Base-by-base conservation (phyloP, 2,113 vertebrate genomes). In the Ariopsis seemanni region DNA sequence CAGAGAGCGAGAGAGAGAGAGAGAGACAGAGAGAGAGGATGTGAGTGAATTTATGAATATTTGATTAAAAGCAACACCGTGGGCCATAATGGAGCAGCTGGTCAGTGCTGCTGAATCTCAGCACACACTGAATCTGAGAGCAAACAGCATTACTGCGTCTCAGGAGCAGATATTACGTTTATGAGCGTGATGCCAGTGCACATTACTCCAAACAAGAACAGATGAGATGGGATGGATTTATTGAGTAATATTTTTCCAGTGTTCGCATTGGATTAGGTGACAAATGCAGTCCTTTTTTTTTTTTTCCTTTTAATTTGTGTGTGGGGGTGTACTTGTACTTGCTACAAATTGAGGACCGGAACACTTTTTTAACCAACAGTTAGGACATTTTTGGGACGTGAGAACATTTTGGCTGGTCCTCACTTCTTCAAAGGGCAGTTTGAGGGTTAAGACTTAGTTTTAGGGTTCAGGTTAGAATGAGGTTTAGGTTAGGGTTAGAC, bases 91-190 rank as follows among this genome's bases (percentile, higher is more conserved):
- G 52, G 67, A 84, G 52, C 67, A 72, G 67, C 67, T 72, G 83
- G 83, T 34, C 83, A 84, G 27, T 12, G 27, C 34, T 34, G 65
- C n/a, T 50, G 30, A 84, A 71, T 84, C 82, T 69, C 82, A 83
- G 48, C 60, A 63, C 58, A 53, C n/a, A 55, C 50, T 30, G 82
- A 53, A 34, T 25, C 82, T 57, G 52, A 84, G 65, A 42, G 52
- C 18, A 84, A 72, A 84, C 15, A 42, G 17, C 53, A 71, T 72
- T 22, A 84, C 17, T 14, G n/a, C 7, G 10, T 30, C 65, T 83
- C 62, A 52, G 15, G 48, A 67, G 25, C 60, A 27, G 62, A 65
- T 8, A 17, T 67, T 34, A 84, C 8, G 7, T 71, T 34, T 71
- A 22, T 67, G 17, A 34, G 15, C 2, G 30, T 84, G 58, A 72